phyloP scores from a whole-genome alignment of 2,797 vertebrate species.

The Tangara arthus region DNA sequence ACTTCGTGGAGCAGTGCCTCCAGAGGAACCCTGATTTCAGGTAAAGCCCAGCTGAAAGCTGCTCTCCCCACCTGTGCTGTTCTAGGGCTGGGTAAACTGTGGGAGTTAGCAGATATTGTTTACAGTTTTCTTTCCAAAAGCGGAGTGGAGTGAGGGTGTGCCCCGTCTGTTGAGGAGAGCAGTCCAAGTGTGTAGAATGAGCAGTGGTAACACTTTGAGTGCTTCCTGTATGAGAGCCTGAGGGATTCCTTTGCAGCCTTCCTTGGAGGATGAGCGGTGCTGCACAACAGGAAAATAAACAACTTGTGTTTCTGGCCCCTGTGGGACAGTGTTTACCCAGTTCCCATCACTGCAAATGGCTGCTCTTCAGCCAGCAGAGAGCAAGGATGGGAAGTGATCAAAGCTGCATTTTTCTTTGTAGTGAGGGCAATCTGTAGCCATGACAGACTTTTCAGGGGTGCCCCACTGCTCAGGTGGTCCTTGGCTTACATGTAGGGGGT shows the following conservation, averaged over 20 bases:
- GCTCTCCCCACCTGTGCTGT: accelerated
- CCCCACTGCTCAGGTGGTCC: not conserved
- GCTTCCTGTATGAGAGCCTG: not conserved
- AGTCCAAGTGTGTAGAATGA: not conserved
- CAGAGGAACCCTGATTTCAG: conserved; percentile 90
- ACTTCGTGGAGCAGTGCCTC: conserved; percentile 94
- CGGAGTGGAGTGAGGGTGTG: not conserved
- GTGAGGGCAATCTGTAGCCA: not conserved
- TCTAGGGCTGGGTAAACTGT: not conserved
- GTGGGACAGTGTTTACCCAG: accelerated
- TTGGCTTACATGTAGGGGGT: not conserved
- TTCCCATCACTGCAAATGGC: not conserved
- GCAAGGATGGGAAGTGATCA: not conserved
- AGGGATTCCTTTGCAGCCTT: not conserved
- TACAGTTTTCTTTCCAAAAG: not conserved
- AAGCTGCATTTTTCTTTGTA: not conserved
- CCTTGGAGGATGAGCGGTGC: not conserved
- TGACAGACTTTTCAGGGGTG: not conserved
- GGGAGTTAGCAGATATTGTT: not conserved
- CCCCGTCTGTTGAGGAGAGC: not conserved
- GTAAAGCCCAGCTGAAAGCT: conserved; percentile 56
- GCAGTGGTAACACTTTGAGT: not conserved
- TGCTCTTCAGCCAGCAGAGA: not conserved
- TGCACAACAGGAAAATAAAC: not conserved
- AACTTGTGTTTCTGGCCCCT: not conserved